Percentiles rank a stretch among this genome's conserved stretches.
phyloP scores from a whole-genome alignment of 92 coral and sea anemone genomes.

The Palythoa caribaeorum region DNA sequence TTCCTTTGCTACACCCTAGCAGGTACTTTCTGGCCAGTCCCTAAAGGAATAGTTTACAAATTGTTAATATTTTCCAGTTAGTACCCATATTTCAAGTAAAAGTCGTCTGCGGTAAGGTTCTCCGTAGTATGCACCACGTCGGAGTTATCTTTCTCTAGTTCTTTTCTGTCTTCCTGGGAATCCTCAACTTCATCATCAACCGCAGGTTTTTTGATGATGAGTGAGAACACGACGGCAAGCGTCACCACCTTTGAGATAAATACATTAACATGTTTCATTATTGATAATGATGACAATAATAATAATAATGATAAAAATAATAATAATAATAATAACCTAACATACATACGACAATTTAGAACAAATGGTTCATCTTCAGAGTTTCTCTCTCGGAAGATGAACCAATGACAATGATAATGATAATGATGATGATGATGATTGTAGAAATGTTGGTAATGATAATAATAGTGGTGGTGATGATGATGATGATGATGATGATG shows the following conservation, averaged over 20 bases:
- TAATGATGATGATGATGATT: no score
- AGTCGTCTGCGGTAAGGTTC: slow-evolving; percentile 20
- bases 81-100: slow-evolving; percentile 35
- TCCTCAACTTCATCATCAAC: slow-evolving; percentile 69
- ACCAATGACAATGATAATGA: no score
- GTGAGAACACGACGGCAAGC: slow-evolving; percentile 83
- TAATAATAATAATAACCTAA: no score
- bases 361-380: no score
- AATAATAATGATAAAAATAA: not conserved
- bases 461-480: no score
- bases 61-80: not conserved
- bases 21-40: not conserved
- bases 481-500: no score
- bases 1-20: no score
- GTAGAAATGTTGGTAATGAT: no score
- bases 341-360: no score
- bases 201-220: slow-evolving; percentile 81
- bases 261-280: not conserved
- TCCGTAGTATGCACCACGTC: slow-evolving; percentile 17
- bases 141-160: slow-evolving; percentile 45
- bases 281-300: no score
- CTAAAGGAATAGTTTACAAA: not conserved
- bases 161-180: slow-evolving; percentile 36
- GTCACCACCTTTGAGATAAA: slow-evolving; percentile 54
- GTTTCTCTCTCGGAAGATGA: no score